Base-by-base conservation (phyloP, 2,113 vertebrate species). In the Trematomus loennbergii region DNA sequence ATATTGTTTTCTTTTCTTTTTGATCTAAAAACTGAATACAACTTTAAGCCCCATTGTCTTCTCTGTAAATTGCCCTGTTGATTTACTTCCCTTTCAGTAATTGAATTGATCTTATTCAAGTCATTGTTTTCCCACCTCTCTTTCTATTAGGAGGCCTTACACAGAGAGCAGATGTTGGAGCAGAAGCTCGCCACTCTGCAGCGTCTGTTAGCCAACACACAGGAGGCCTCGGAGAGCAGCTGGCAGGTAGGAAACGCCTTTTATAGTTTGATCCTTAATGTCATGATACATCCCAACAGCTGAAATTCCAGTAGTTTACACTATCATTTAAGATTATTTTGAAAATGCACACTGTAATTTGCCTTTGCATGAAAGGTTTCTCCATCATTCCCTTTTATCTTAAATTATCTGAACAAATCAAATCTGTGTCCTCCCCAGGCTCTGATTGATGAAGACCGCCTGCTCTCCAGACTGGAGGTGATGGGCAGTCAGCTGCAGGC, bases 131-230 rank as follows among this genome's bases (percentile, higher is more conserved):
- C 3, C 7, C 1, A 9, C 12, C 18, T 12, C 43, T 4, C 55
- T 80, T 6, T 16, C 83, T 40, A 40, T 40, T 40, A 99, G 98
- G 98, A 99, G 95, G 98, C 97, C 95, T 97, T 99, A 95, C 98
- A 99, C 94, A 94, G 98, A 95, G 98, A 99, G 95, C 98, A 99
- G 96, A 99, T 99, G 98, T 95, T 99, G 96, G 98, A 99, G 95
- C 98, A 99, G 95, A 99, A 99, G 94, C 84, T 99, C 86, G 98
- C 98, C 92, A 99, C 98, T 4, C 96, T 99, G 91, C 98, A 99
- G 93, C 95, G 98, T 81, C 94, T 99, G 57, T 91, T 99, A 74
- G 95, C 96, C 95, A 96, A 96, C 88, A 99, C 98, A 11, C 98
- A 99, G 91, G 98, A 99, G 93, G 98, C 98, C 87, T 99, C 97